These are phyloP conservation scores for Puma concolor DNA, from an alignment of 2,113 vertebrate genomes.

Conservation along the genomic window DNA sequence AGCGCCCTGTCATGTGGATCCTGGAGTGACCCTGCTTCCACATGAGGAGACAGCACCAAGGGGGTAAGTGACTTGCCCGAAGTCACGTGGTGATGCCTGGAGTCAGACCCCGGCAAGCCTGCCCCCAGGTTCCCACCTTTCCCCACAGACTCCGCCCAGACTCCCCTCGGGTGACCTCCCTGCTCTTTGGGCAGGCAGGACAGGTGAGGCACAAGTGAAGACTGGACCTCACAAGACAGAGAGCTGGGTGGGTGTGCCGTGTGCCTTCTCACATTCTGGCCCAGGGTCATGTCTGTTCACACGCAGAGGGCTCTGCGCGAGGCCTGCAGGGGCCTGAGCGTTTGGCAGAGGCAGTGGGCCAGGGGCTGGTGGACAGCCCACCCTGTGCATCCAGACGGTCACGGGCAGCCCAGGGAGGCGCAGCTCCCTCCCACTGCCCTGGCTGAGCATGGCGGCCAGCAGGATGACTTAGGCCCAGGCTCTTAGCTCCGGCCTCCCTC, in stretches of 20 bases:
- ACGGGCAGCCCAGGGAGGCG: not conserved
- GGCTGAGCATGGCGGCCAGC: not conserved
- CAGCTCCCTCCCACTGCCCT: no score
- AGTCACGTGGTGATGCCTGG: not conserved
- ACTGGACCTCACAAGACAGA: not conserved
- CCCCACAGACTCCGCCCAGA: no score
- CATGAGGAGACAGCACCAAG: not conserved
- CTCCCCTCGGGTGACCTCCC: not conserved
- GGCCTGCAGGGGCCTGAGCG: not conserved
- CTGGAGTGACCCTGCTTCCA: not conserved
- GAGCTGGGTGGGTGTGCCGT: accelerated
- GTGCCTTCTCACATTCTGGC: not conserved
- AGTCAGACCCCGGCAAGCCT: not conserved
- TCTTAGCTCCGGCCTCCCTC: not conserved
- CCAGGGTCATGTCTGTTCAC: not conserved
- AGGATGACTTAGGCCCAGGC: not conserved
- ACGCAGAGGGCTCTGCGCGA: no score
- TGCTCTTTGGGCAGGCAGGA: not conserved
- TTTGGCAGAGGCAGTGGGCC: accelerated
- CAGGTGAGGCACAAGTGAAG: not conserved
- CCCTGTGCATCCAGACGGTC: not conserved
- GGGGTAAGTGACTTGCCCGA: no score
- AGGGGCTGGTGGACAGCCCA: not conserved
- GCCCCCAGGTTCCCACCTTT: not conserved
- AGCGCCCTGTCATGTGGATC: not conserved